Conservation (phyloP, 2,797 vertebrate species). For the Orestias chungarensis region DNA sequence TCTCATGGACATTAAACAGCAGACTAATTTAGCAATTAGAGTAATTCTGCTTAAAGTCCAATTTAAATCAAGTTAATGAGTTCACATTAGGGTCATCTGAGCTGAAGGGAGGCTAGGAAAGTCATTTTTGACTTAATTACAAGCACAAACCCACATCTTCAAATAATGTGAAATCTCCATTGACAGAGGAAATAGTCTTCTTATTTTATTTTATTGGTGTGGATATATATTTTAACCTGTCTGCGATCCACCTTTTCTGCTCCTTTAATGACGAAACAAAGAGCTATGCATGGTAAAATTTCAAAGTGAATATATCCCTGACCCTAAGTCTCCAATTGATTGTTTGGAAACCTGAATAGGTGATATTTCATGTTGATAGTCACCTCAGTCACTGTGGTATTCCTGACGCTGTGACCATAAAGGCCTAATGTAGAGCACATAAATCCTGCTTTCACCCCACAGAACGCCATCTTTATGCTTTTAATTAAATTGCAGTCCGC, state of each 20-base stretch:
- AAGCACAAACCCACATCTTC: constrained; percentile 12
- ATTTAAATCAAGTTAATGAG: constrained; percentile 54
- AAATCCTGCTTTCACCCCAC: constrained; percentile 9
- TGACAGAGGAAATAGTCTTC: not conserved
- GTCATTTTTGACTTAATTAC: constrained; percentile 35
- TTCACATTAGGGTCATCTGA: constrained; percentile 43
- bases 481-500: constrained; percentile 14
- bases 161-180: not conserved
- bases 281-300: not conserved
- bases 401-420: constrained; percentile 9
- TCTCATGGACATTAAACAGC: constrained; percentile 26
- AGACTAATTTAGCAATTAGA: constrained; percentile 50
- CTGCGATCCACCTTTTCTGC: not conserved
- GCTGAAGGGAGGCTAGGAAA: constrained; percentile 13
- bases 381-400: not conserved
- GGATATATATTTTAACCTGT: constrained; percentile 3
- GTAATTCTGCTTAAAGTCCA: constrained; percentile 27
- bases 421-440: not conserved
- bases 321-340: constrained; percentile 1
- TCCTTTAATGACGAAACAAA: not conserved
- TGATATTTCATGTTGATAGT: constrained; percentile 1
- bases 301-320: not conserved
- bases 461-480: constrained; percentile 4
- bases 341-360: not conserved
- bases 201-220: not conserved